These are phyloP conservation scores for Lycocerus yunnanus DNA, from an alignment of 2,888 invertebrate genomes.

Conservation along the genomic window DNA sequence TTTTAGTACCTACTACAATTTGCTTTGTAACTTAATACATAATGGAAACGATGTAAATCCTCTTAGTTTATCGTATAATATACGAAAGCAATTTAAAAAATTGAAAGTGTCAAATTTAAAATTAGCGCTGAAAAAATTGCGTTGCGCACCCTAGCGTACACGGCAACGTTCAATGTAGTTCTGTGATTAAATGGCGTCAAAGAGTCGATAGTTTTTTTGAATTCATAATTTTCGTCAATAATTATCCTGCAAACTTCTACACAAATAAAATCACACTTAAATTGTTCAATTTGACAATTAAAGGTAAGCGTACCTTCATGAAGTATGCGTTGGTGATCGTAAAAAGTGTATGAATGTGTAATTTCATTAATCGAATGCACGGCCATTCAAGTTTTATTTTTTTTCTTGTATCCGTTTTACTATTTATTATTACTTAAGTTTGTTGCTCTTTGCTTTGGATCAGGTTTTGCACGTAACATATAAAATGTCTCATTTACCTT, in stretches of 20 bases:
- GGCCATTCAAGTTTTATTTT: slow-evolving; percentile 3
- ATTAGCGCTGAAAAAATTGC: neutral
- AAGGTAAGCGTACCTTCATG: neutral
- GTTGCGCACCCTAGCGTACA: neutral
- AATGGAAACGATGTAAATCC: too few relatives aligned
- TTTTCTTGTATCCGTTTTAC: slow-evolving; percentile 30
- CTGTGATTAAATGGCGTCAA: neutral
- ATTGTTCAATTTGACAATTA: neutral
- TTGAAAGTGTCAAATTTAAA: neutral
- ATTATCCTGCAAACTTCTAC: neutral
- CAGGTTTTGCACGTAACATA: slow-evolving; percentile 28
- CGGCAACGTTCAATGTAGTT: neutral
- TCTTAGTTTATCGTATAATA: neutral
- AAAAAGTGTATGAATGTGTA: neutral
- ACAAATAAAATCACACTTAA: neutral
- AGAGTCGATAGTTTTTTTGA: neutral
- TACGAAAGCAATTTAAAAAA: neutral
- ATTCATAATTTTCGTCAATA: neutral
- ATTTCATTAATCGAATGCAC: slow-evolving; percentile 2
- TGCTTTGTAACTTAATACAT: too few relatives aligned
- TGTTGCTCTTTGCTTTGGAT: slow-evolving; percentile 30
- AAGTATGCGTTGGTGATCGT: neutral
- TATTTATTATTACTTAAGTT: slow-evolving; percentile 30
- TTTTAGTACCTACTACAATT: too few relatives aligned
- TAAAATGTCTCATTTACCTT: neutral